These are phyloP conservation scores for Eulithis prunata DNA, from an alignment of 2,888 invertebrate genomes.

Conservation along the genomic window DNA sequence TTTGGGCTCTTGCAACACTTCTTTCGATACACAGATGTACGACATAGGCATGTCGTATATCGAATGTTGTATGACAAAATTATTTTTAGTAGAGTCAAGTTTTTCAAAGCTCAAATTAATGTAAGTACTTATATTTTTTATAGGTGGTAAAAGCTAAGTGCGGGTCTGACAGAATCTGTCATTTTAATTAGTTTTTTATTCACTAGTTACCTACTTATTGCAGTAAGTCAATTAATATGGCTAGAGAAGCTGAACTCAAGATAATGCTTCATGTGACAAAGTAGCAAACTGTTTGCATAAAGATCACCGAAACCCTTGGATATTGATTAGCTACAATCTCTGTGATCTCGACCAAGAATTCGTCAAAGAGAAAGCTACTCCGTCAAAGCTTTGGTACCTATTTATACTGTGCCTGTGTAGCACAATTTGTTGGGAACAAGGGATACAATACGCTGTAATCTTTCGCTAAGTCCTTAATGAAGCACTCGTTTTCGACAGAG, in stretches of 20 bases:
- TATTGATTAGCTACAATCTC: slow-evolving; percentile 29
- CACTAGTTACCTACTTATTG: too few relatives aligned
- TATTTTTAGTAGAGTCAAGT: too few relatives aligned
- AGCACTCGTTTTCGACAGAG: slow-evolving; percentile 48
- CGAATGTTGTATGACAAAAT: too few relatives aligned
- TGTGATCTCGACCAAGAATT: slow-evolving; percentile 35
- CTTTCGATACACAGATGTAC: too few relatives aligned
- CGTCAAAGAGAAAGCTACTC: slow-evolving; percentile 37
- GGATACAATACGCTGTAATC: slow-evolving; percentile 47
- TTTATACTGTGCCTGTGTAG: slow-evolving; percentile 27
- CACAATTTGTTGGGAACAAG: slow-evolving; percentile 37
- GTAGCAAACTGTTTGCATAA: slow-evolving; percentile 16
- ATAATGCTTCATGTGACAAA: slow-evolving; percentile 6
- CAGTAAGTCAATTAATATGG: too few relatives aligned
- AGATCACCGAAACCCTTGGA: slow-evolving; percentile 21
- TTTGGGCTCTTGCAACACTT: too few relatives aligned
- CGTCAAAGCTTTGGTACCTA: slow-evolving; percentile 36
- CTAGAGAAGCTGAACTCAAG: background rate
- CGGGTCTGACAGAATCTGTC: too few relatives aligned
- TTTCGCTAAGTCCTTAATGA: slow-evolving; percentile 51
- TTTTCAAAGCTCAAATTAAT: too few relatives aligned
- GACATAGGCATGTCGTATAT: too few relatives aligned
- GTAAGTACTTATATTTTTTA: too few relatives aligned
- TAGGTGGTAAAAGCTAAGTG: too few relatives aligned
- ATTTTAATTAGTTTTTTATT: too few relatives aligned